phyloP scores from a whole-genome alignment of 2,113 vertebrate genomes.

The Gymnorhina tibicen region DNA sequence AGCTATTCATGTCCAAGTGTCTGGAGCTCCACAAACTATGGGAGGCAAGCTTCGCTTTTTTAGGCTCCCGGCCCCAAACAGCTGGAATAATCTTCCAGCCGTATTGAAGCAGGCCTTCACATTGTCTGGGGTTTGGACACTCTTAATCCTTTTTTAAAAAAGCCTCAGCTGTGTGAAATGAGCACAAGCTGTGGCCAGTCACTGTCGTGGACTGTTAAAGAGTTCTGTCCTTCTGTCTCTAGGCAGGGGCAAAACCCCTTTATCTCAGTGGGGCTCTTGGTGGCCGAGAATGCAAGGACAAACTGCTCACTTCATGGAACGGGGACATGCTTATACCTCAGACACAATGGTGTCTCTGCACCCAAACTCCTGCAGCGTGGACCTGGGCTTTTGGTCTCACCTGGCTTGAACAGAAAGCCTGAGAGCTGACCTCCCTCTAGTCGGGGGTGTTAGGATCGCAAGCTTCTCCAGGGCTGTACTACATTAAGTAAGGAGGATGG shows the following conservation, averaged over 20 bases:
- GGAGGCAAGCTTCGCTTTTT: background rate
- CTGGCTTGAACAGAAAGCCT: background rate
- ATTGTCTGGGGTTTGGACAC: background rate
- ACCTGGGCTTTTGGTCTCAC: background rate
- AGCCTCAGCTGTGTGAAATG: background rate
- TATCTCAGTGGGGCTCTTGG: background rate
- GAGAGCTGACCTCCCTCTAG: background rate
- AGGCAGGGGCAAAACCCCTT: background rate
- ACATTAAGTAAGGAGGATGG: background rate
- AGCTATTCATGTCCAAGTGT: background rate
- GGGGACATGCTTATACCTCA: background rate
- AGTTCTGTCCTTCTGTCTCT: background rate
- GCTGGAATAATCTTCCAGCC: constrained; percentile 42
- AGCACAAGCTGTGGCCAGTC: background rate
- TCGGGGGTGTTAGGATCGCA: background rate
- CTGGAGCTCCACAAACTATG: background rate
- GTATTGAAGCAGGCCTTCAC: background rate
- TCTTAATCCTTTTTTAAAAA: constrained; percentile 4
- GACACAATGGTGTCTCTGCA: background rate
- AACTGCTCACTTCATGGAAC: background rate
- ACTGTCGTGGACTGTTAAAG: background rate
- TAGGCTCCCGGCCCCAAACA: background rate
- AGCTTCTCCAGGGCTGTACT: background rate
- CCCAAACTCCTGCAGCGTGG: background rate
- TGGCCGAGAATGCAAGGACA: background rate